Base-by-base conservation (phyloP, 2,113 vertebrate species). In the Paradisaea rubra region DNA sequence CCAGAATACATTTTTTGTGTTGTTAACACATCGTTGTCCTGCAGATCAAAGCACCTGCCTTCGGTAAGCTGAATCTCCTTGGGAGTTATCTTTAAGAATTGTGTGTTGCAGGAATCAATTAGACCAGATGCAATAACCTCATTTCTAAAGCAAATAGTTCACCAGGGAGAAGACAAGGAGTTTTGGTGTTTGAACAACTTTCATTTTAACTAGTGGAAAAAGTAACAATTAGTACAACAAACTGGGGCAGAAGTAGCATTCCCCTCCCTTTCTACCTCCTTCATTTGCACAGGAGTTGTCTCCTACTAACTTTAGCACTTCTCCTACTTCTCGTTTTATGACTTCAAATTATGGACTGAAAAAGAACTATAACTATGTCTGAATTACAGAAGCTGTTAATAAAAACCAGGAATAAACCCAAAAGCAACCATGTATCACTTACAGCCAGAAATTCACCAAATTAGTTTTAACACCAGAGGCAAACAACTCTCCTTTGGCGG, bases 31-130 rank as follows among this genome's bases (percentile, higher is more conserved):
- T 64, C 5, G 1, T 16, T 83, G 85, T 73, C 81, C 91, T 82
- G 85, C 68, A 94, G 85, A 95, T 93, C 79, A 91, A 94, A 96
- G 93, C 76, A 88, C 74, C 85, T 93, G 93, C 66, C 81, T 21
- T 35, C 47, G 28, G 31, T 65, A 49, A 5, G 13, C 64, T 45
- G 50, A 73, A 52, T 47, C 78, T 80, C 87, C 79, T 18, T 6
- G 31, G 84, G 84, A 91, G 52, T 56, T 82, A 56, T 9, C 86
- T 85, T 63, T 41, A 70, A 80, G 86, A 91, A 78, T 6, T 15
- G 8, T 21, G 30, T 50, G 23, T 28, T 81, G 85, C 85, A 86
- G 71, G 21, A 92, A 94, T 85, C 90, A 89, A 30, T 89, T 71
- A 50, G 68, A 82, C 21, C 41, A 92, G 37, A 61, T 72, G 78